These are phyloP conservation scores for Cervus canadensis DNA, from an alignment of 2,113 vertebrate species.

Conservation along the genomic window DNA sequence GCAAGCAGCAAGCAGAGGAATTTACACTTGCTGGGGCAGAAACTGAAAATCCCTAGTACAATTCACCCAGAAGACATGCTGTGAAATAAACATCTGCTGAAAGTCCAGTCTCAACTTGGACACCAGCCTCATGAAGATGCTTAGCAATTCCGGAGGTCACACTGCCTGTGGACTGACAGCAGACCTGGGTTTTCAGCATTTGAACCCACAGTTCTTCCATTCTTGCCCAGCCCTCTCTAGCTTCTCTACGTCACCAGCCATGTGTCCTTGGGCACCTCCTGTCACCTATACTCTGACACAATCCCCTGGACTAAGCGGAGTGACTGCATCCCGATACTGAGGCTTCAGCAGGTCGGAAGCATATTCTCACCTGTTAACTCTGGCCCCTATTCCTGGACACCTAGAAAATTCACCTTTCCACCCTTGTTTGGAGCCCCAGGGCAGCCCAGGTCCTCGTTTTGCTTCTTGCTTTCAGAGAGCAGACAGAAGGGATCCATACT, in stretches of 20 bases:
- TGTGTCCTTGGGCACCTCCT: background rate
- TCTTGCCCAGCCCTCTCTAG: background rate
- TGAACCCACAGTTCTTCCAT: background rate
- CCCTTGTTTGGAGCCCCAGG: background rate
- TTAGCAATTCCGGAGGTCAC: background rate
- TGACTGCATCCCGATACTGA: background rate
- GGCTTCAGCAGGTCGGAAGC: background rate
- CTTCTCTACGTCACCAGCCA: background rate
- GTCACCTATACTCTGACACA: background rate
- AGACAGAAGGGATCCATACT: background rate
- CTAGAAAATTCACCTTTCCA: background rate
- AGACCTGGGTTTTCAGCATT: background rate
- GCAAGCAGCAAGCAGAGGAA: background rate
- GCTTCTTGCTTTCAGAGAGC: background rate
- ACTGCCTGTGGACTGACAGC: background rate
- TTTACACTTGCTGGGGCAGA: background rate
- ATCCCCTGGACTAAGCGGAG: background rate
- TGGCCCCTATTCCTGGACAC: background rate
- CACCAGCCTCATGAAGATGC: background rate
- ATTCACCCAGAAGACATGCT: background rate
- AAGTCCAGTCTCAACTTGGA: background rate
- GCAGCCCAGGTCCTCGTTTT: background rate
- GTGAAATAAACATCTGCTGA: background rate
- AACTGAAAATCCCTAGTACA: background rate
- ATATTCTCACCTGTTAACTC: background rate